Conservation (phyloP, 2,113 vertebrate species). For the Toxotes jaculatrix region DNA sequence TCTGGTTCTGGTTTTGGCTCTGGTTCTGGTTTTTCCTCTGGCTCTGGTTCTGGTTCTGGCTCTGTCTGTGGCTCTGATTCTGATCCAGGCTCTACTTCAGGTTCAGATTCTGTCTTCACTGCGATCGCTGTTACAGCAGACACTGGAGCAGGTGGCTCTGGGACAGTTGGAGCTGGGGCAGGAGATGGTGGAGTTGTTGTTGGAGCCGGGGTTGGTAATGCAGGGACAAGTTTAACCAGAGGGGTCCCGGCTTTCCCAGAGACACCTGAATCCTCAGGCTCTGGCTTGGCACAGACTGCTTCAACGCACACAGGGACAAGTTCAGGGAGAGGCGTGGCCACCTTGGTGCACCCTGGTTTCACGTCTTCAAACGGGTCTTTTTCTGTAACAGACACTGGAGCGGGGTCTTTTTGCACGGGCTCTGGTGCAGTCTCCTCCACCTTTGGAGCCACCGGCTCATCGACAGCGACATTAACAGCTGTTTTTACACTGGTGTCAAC, state of each 20-base stretch:
- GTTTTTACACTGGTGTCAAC: neutral
- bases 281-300: neutral
- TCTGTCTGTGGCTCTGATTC: neutral
- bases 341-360: constrained; percentile 55
- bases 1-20: neutral
- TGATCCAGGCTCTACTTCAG: neutral
- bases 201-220: neutral
- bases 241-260: neutral
- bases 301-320: constrained; percentile 29
- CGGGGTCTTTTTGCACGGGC: constrained; percentile 25
- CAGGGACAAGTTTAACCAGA: constrained; percentile 17
- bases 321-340: constrained; percentile 58
- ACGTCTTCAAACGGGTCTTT: constrained; percentile 32
- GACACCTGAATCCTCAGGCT: constrained; percentile 6
- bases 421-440: constrained; percentile 3
- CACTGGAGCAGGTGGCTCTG: neutral
- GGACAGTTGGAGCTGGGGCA: neutral
- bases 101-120: constrained; percentile 35
- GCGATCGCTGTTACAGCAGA: constrained; percentile 5
- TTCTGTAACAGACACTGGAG: neutral
- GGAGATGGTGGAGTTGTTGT: neutral
- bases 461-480: constrained; percentile 37
- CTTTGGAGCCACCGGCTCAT: constrained; percentile 41
- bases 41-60: neutral
- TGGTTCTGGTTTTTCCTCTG: neutral